These are phyloP conservation scores for Tetrao urogallus DNA, from an alignment of 2,113 vertebrate species.

Conservation along the genomic window DNA sequence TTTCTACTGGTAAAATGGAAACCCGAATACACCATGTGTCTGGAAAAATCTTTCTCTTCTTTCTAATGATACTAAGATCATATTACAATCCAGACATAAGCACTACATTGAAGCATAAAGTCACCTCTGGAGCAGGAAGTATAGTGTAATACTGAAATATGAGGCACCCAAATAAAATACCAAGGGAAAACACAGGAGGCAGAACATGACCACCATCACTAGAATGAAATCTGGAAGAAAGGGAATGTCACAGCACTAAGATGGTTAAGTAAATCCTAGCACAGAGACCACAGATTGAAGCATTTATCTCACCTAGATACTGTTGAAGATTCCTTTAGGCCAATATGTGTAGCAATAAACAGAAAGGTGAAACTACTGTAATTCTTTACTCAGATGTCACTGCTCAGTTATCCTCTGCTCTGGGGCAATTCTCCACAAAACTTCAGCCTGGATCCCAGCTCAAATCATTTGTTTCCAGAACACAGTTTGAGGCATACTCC, in stretches of 20 bases:
- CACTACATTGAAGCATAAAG: neutral
- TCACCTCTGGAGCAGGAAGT: neutral
- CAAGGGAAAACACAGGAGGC: neutral
- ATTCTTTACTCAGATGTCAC: neutral
- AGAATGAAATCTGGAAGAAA: neutral
- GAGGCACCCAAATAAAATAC: neutral
- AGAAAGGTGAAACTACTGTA: neutral
- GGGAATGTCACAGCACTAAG: neutral
- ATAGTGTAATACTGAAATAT: neutral
- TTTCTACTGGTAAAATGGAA: neutral
- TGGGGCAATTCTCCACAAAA: neutral
- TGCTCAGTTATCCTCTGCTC: neutral
- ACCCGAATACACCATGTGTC: neutral
- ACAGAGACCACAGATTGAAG: neutral
- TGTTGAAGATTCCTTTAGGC: neutral
- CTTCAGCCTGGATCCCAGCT: neutral
- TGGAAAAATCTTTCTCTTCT: neutral
- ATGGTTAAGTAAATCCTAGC: neutral
- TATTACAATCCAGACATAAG: neutral
- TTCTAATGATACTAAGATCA: neutral
- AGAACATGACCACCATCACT: neutral
- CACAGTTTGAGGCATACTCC: neutral
- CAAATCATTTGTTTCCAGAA: neutral
- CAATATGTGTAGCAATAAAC: neutral
- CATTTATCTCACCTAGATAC: neutral